Evolutionary conservation across 53 echinoderm and acorn worm genomes (phyloP), one percentile per base, ranked within the genome.

Genomic region (Hippasteria phrygiana): DNA sequence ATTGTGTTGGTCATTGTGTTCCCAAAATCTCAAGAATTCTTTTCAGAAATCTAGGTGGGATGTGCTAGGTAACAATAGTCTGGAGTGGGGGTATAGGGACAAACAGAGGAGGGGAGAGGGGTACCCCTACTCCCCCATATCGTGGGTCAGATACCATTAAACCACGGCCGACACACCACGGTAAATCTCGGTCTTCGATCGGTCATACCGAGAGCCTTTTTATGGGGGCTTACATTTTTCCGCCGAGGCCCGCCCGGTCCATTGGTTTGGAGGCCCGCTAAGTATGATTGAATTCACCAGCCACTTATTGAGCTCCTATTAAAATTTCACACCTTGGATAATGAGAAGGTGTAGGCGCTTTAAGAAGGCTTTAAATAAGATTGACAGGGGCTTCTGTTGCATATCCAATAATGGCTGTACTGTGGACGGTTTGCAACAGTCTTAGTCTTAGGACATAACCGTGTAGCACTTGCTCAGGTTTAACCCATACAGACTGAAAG

Each of bases 311-410:
- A 90, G 81, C 26, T 72, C 39, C 73, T 82, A 90, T 90, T 90
- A 82, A 80, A 78, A 64, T 70, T 91, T 91, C 77, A 91, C 91
- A 91, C 91, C 77, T 78, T 32, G 55, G 70, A 87, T 87, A 87
- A 91, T 77, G 54, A 62, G 78, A 43, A 77, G 54, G 87, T 85
- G 64, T 41, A 17, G 75, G 76, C 26, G 81, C 81, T 65, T 81
- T 27, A 43, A 28, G 55, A 22, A 32, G 64, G 62, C 79, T 41
- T 43, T 6, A 32, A 81, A 41, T 62, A 4, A 66, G 81, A 81
- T 81, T 65, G 81, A 43, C 81, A 32, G 8, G 64, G 45, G 34
- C 2, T 37, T 12, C 11, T 2, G 10, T 14, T 67, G 27, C 0
- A 28, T 73, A 11, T n/a, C n/a, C n/a, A n/a, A n/a, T n/a, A n/a